A percentile compares a stretch with the other conserved stretches of the same genome.
Evolutionary conservation across 2,888 invertebrate genomes (phyloP).

Genomic region (Hydropsyche betteni): DNA sequence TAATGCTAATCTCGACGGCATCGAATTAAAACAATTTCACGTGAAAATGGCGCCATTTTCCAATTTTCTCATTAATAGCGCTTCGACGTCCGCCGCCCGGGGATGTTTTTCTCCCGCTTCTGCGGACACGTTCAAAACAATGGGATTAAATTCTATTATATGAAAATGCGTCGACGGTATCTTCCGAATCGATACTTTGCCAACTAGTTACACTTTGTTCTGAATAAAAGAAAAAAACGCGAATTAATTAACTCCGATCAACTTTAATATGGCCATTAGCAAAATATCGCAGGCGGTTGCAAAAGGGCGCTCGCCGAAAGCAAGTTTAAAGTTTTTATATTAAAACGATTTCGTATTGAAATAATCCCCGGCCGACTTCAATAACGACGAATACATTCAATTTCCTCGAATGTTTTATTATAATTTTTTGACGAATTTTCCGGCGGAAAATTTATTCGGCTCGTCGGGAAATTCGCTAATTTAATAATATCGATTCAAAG

Average conservation of each 20-base stretch:
- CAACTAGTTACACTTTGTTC: not conserved
- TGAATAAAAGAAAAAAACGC: no score
- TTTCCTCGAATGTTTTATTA: no score
- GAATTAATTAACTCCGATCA: no score
- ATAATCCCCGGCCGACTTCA: no score
- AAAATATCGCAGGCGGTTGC: no score
- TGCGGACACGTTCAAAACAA: slow-evolving; percentile 33
- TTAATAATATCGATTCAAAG: slow-evolving; percentile 12
- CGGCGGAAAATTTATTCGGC: slow-evolving; percentile 12
- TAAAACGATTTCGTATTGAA: no score
- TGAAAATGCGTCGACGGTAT: slow-evolving; percentile 7
- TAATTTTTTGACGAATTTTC: no score
- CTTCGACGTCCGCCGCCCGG: slow-evolving; percentile 14
- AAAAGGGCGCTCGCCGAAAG: no score
- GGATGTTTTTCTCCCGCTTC: slow-evolving; percentile 29
- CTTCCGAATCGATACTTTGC: not conserved
- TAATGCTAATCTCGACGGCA: slow-evolving; percentile 31
- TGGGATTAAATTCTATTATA: slow-evolving; percentile 30
- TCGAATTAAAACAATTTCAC: slow-evolving; percentile 36
- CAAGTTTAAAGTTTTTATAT: no score
- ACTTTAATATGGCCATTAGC: no score
- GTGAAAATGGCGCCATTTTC: slow-evolving; percentile 31
- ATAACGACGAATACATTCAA: no score
- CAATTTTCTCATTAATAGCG: slow-evolving; percentile 32
- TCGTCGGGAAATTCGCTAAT: slow-evolving; percentile 5